Base-by-base conservation (phyloP, 2,888 invertebrate genomes). In the Marronus borbonicus region DNA sequence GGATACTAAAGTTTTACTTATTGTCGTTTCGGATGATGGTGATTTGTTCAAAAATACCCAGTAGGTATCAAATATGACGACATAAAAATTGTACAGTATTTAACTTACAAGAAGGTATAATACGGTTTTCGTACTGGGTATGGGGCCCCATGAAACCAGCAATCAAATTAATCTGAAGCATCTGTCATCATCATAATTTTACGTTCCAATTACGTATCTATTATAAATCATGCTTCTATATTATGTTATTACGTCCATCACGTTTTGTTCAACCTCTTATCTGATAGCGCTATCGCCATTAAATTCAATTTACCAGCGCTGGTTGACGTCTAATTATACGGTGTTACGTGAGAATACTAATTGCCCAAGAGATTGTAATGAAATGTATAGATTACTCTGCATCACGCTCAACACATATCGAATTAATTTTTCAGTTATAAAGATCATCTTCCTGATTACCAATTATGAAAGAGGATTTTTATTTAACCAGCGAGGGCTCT, bases 231-330 rank as follows among this genome's bases (percentile, higher is more conserved):
- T 5, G 31, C 31, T 36, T 36, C 31, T 36, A 17, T 20, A 8
- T 66, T 66, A n/a, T 66, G 44, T 65, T 36, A 65, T 65, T 28
- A 65, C 20, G 66, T 66, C 66, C 12, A 5, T 66, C 20, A 66
- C 12, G 12, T 49, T 66, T 24, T 20, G 20, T 24, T 14, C 44
- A 49, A 66, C 14, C 66, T 49, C 31, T 62, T 66, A 44, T 66
- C 49, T 44, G 66, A 66, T 24, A 66, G 7, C 12, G 1, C 44
- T 17, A 49, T 8, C 17, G 44, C 20, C 44, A 44, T 44, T 66
- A 44, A 7, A 17, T 49, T 66, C 49, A 66, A 44, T 49, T 66
- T 31, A 44, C 66, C 10, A 49, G 8, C 44, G 17, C 24, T 10
- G 24, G 24, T 44, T 66, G 44, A 49, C 44, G 20, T 66, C 24